These are phyloP conservation scores for Takifugu rubripes DNA, from an alignment of 2,797 vertebrate genomes.

Conservation along the genomic window DNA sequence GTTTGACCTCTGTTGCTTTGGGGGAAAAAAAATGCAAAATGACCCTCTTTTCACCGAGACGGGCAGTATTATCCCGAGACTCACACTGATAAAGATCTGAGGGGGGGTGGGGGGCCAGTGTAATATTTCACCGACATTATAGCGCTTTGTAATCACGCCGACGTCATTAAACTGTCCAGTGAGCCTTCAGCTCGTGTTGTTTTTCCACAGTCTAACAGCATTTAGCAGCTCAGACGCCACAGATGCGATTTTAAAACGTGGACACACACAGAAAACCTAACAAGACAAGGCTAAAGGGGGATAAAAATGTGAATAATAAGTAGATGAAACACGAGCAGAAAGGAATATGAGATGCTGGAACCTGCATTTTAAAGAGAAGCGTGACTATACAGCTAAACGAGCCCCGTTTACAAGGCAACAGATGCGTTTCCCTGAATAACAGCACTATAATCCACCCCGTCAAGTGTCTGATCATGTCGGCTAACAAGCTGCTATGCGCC, in stretches of 20 bases:
- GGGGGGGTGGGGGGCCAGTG: slow-evolving; percentile 9
- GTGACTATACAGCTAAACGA: neutral
- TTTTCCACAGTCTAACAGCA: slow-evolving; percentile 28
- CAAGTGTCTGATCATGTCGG: neutral
- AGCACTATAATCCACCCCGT: neutral
- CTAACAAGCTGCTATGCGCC: too few species aligned
- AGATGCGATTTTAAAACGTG: slow-evolving; percentile 30
- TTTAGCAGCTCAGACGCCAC: slow-evolving; percentile 27
- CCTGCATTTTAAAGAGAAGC: slow-evolving; percentile 16
- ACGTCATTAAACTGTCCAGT: slow-evolving; percentile 40
- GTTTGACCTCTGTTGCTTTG: slow-evolving; percentile 38
- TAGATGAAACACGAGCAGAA: slow-evolving; percentile 2
- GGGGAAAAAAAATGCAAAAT: slow-evolving; percentile 29
- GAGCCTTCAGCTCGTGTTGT: slow-evolving; percentile 27
- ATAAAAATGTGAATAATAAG: slow-evolving; percentile 21
- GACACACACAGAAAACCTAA: slow-evolving; percentile 21
- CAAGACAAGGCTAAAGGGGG: slow-evolving; percentile 3
- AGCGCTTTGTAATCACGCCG: slow-evolving; percentile 29
- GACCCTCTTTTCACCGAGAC: slow-evolving; percentile 33
- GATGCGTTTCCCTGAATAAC: neutral
- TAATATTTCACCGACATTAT: slow-evolving; percentile 50
- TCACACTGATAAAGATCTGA: slow-evolving; percentile 23
- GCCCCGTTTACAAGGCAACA: neutral
- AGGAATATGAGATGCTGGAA: slow-evolving; percentile 6
- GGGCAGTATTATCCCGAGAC: slow-evolving; percentile 32